Evolutionary conservation across 92 coral and sea anemone genomes (phyloP), one percentile per base, ranked within the genome.

Genomic region (Ricordea florida): DNA sequence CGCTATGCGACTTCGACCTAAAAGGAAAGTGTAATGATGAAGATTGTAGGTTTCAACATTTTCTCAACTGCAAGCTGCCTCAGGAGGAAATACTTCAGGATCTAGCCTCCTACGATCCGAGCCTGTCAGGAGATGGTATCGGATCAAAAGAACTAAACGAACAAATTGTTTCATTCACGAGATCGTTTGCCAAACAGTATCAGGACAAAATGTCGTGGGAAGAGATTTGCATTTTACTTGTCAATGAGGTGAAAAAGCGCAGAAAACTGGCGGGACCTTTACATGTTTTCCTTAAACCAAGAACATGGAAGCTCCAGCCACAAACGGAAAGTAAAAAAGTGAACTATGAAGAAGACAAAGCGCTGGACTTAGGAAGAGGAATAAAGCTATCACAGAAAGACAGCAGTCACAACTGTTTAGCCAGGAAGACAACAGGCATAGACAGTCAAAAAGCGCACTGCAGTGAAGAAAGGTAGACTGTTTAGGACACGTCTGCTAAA

Each of bases 21-120:
- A 86, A 92, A 57, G 99, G 99, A 28, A 80, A 85, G 13, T 96
- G 99, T 51, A 96, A 87, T 66, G 99, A 96, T 18, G 94, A 89
- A 62, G 87, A 92, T 27, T 92, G 97, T 70, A 66, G 69, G 14
- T 72, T 49, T 38, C 98, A 94, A 41, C 99, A 96, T 66, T 37
- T 64, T 1, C 62, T 62, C 6, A 79, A 89, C 14, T 88, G 76
- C 50, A 71, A 77, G 41, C 67, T 83, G 28, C 62, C 74, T 16
- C 59, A 83, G 25, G 91, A 58, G 59, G 88, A 90, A 75, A 81
- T 73, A 23, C 80, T 96, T 27, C 64, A 75, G 33, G 99, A 96
- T 77, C 46, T 96, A 18, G 97, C 96, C 0, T 76, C 99, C 3
- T 96, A 96, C 52, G 61, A 76, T 42, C 41, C 85, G 16, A 57